Evolutionary conservation across 1,140 invertebrate genomes (phyloP).

Genomic region (Oreohelix idahoensis): DNA sequence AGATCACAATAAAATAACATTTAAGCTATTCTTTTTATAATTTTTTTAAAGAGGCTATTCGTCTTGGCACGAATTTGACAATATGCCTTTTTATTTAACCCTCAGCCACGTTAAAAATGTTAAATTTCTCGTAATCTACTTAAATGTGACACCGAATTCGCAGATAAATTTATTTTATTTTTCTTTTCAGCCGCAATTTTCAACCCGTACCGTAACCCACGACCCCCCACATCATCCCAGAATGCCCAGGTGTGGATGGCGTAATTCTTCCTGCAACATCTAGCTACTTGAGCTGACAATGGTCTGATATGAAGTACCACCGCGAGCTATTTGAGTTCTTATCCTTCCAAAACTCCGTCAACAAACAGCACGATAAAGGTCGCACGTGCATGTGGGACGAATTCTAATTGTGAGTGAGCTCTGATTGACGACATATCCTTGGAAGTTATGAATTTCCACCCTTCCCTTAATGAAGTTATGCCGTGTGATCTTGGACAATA

Average conservation of each 20-base stretch:
- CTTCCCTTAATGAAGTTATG: constrained; percentile 9
- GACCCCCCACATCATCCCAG: background rate
- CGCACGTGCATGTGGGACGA: constrained; percentile 19
- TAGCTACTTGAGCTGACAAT: background rate
- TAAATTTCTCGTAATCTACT: too few species aligned
- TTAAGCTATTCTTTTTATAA: too few species aligned
- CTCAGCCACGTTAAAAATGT: too few species aligned
- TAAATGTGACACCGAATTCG: too few species aligned
- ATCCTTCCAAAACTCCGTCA: background rate
- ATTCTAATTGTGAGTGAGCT: background rate
- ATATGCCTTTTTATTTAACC: too few species aligned
- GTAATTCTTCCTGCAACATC: background rate
- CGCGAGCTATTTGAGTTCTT: background rate
- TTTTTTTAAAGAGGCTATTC: too few species aligned
- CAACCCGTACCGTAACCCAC: too few species aligned
- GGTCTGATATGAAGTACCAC: background rate
- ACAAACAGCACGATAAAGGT: constrained; percentile 2
- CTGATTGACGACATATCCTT: background rate
- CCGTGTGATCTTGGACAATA: constrained; percentile 2
- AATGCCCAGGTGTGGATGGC: background rate
- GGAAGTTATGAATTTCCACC: constrained; percentile 9
- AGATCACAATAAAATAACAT: too few species aligned
- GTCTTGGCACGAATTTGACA: too few species aligned
- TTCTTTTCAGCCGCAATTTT: background rate
- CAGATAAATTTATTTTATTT: too few species aligned